phyloP scores from a whole-genome alignment of 2,113 vertebrate species.

The Amblyopsis rosae region DNA sequence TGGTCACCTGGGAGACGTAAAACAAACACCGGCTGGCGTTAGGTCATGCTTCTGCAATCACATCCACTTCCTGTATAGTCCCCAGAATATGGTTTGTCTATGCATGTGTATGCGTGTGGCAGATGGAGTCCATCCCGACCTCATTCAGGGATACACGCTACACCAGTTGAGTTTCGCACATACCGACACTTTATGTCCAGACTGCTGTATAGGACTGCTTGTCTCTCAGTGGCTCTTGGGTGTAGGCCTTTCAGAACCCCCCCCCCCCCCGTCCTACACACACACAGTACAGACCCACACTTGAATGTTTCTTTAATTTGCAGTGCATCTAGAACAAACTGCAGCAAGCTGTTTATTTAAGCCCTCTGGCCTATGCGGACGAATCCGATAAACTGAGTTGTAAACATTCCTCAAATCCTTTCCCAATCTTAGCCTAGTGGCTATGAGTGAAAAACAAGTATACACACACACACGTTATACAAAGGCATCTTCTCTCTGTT shows the following conservation, averaged over 20 bases:
- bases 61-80: slow-evolving; percentile 72
- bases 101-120: slow-evolving; percentile 43
- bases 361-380: slow-evolving; percentile 52
- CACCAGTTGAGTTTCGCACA: slow-evolving; percentile 40
- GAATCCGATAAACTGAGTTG: slow-evolving; percentile 47
- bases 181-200: background rate
- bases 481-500: background rate
- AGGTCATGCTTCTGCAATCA: slow-evolving; percentile 77
- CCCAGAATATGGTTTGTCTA: slow-evolving; percentile 43
- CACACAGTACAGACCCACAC: background rate
- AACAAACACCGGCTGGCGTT: slow-evolving; percentile 74
- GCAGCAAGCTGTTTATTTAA: slow-evolving; percentile 57
- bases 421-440: slow-evolving; percentile 55
- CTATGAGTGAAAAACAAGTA: slow-evolving; percentile 16
- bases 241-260: slow-evolving; percentile 3
- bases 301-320: slow-evolving; percentile 22
- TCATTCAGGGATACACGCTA: slow-evolving; percentile 49
- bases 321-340: slow-evolving; percentile 57
- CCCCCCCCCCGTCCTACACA: background rate
- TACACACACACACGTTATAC: background rate
- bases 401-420: slow-evolving; percentile 52
- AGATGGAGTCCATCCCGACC: slow-evolving; percentile 66
- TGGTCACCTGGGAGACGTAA: slow-evolving; percentile 77
- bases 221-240: too few species aligned
- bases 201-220: too few species aligned